Percentiles rank a stretch among this genome's conserved stretches.
phyloP scores from a whole-genome alignment of 2,797 vertebrate genomes.

The Sebastes iracundus region DNA sequence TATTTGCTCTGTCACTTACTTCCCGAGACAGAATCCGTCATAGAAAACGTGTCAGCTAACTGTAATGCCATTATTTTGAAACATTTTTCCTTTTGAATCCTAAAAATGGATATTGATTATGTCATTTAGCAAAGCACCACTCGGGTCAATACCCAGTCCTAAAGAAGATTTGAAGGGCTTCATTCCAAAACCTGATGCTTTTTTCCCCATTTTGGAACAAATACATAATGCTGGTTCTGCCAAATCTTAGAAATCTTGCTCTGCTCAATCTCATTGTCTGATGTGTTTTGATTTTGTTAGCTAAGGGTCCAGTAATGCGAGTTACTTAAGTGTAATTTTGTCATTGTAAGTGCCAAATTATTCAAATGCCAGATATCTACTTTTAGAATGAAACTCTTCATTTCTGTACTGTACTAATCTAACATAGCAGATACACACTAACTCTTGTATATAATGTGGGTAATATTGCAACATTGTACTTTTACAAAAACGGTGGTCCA shows the following conservation, averaged over 20 bases:
- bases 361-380: neutral
- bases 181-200: constrained; percentile 28
- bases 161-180: constrained; percentile 31
- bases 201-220: neutral
- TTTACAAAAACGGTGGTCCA: constrained; percentile 33
- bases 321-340: neutral
- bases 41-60: neutral
- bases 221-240: neutral
- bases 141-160: constrained; percentile 36
- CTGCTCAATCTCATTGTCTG: neutral
- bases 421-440: constrained; percentile 26
- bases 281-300: neutral
- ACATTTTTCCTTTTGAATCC: neutral
- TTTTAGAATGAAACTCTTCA: constrained; percentile 42
- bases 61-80: constrained; percentile 5
- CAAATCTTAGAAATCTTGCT: constrained; percentile 1
- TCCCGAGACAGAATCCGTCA: neutral
- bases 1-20: neutral
- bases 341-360: neutral
- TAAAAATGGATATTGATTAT: constrained; percentile 21
- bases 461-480: constrained; percentile 35
- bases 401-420: constrained; percentile 23
- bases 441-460: constrained; percentile 22
- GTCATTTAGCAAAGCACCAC: constrained; percentile 41
- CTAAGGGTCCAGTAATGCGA: neutral